Evolutionary conservation across 2,797 vertebrate species (phyloP).

Genomic region (Takifugu ocellatus): DNA sequence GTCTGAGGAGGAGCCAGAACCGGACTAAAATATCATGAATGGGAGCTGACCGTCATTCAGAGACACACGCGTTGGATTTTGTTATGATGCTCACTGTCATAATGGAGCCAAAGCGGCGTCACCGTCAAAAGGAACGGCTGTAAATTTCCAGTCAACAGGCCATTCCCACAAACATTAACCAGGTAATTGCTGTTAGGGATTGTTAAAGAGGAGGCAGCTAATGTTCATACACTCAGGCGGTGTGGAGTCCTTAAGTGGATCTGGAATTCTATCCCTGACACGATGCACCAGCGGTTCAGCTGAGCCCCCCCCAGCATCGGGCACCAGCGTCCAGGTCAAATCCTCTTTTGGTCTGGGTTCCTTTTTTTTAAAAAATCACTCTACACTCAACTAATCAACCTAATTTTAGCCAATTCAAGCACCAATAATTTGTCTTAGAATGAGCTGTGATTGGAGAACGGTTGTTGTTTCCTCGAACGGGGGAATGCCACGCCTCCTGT

Average conservation of each 20-base stretch:
- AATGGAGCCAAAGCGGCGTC: too few relatives aligned
- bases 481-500: constrained; percentile 25
- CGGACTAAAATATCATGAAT: too few relatives aligned
- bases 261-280: constrained; percentile 20
- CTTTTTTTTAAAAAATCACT: constrained; percentile 3
- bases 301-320: constrained; percentile 17
- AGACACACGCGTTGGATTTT: too few relatives aligned
- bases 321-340: neutral
- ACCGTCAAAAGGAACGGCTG: too few relatives aligned
- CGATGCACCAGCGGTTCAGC: constrained; percentile 20
- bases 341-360: neutral
- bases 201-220: constrained; percentile 12
- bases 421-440: constrained; percentile 61
- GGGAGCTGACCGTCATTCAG: too few relatives aligned
- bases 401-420: constrained; percentile 24
- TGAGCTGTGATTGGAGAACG: constrained; percentile 31
- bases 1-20: too few relatives aligned
- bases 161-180: too few relatives aligned
- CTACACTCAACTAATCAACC: too few relatives aligned
- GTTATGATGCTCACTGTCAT: too few relatives aligned
- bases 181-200: neutral
- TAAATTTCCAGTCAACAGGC: too few relatives aligned
- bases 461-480: constrained; percentile 18
- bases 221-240: too few relatives aligned
- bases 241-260: constrained; percentile 23